Conservation (phyloP, 1,140 invertebrate species). For the Drosophila ananassae region DNA sequence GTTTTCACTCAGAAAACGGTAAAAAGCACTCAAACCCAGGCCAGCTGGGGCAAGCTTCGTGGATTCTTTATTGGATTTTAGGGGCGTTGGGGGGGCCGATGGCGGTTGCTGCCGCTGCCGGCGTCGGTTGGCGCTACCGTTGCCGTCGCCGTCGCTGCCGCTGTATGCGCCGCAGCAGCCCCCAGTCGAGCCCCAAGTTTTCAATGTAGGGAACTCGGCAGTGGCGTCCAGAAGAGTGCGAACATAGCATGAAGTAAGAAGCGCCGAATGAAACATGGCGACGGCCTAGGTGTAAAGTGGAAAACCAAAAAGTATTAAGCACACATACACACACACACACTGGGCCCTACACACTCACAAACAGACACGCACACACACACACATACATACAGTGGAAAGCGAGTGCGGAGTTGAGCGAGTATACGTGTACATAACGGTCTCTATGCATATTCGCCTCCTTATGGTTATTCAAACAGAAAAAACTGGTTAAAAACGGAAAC, state of each 20-base stretch:
- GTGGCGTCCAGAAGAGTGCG: constrained; percentile 79
- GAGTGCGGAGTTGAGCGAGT: constrained; percentile 35
- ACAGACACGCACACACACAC: constrained; percentile 13
- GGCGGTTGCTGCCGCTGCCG: constrained; percentile 4
- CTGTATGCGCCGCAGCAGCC: constrained; percentile 7
- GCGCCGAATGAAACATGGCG: constrained; percentile 72
- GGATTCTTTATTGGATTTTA: constrained; percentile 55
- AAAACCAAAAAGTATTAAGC: constrained; percentile 68
- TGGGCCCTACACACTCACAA: background rate
- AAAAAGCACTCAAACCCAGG: constrained; percentile 20
- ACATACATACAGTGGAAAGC: constrained; percentile 18
- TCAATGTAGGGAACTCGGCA: constrained; percentile 78
- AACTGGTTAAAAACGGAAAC: background rate
- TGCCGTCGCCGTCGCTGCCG: constrained; percentile 28
- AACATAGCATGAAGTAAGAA: constrained; percentile 82
- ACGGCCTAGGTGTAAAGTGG: constrained; percentile 66
- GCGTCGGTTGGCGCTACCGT: background rate
- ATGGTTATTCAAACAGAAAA: constrained; percentile 6
- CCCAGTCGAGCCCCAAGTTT: constrained; percentile 57
- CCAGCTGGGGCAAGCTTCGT: constrained; percentile 10
- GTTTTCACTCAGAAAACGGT: constrained; percentile 7
- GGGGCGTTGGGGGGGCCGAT: constrained; percentile 33
- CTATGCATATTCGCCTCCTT: constrained; percentile 16
- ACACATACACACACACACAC: constrained; percentile 32
- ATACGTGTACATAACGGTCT: constrained; percentile 28